These are phyloP conservation scores for Zaprionus taronus DNA, from an alignment of 1,140 invertebrate species.

Conservation along the genomic window DNA sequence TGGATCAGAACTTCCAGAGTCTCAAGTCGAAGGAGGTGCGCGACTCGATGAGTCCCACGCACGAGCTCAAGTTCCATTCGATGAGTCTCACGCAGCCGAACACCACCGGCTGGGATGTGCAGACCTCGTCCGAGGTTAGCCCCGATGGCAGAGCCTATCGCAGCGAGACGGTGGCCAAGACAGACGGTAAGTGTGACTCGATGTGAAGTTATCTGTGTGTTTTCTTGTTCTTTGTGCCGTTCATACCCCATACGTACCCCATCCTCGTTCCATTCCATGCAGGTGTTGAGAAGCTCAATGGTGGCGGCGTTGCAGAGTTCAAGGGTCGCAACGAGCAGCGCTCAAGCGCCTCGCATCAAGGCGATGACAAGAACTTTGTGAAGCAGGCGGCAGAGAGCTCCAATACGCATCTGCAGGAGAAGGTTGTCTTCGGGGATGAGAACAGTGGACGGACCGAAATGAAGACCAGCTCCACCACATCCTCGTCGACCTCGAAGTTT, in stretches of 20 bases:
- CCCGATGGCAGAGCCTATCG: constrained; percentile 85
- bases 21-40: constrained; percentile 91
- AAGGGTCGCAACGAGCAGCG: constrained; percentile 86
- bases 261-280: constrained; percentile 12
- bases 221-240: not conserved
- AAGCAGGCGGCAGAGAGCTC: constrained; percentile 86
- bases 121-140: constrained; percentile 84
- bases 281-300: constrained; percentile 87
- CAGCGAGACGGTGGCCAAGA: constrained; percentile 75
- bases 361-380: constrained; percentile 87
- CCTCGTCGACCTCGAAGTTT: constrained; percentile 73
- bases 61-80: constrained; percentile 84
- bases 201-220: not conserved
- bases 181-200: constrained; percentile 72
- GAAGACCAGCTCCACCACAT: constrained; percentile 76
- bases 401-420: constrained; percentile 86
- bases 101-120: constrained; percentile 85
- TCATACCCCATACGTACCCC: constrained; percentile 33
- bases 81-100: constrained; percentile 74
- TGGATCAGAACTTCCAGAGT: constrained; percentile 90
- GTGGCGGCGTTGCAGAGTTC: constrained; percentile 87
- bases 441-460: constrained; percentile 83
- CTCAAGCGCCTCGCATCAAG: constrained; percentile 86
- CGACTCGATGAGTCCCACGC: constrained; percentile 90
- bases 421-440: constrained; percentile 86